Evolutionary conservation across 2,797 vertebrate species (phyloP), one percentile per base, ranked within the genome.

Genomic region (Poecile montanus): DNA sequence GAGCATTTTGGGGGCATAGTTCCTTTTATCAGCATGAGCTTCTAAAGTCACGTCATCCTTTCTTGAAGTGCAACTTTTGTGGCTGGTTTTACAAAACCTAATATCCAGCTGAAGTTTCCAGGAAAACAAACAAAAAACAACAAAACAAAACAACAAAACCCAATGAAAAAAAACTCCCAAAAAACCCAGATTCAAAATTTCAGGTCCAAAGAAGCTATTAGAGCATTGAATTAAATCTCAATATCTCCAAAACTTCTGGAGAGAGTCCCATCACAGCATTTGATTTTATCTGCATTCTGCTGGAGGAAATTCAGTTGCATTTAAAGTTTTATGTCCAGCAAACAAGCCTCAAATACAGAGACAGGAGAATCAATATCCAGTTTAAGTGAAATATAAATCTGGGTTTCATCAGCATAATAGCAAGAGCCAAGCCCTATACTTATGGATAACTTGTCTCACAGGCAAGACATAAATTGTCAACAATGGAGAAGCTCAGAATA

Each of bases 351-450:
- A 93, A 86, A 95, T 53, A 61, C 45, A 66, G 94, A 97, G 93
- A 88, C 73, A 94, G 94, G 45, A 95, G 72, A 95, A 96, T 97
- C 96, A 95, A 93, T 96, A 95, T 75, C 29, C 38, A 89, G 90
- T 94, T 95, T 94, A 94, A 95, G 91, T 88, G 93, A 97, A 97
- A 96, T 91, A 93, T 96, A 97, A 96, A 95, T 94, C 95, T 94
- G 75, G 62, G 82, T 94, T 95, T 89, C 94, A 93, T 96, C 85
- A 94, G 92, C 88, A 93, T 83, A 95, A 96, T 72, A 87, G 92
- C 78, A 91, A 93, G 94, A 96, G 85, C 77, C 94, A 95, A 86
- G 65, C 62, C 83, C 75, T 93, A 78, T 88, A 92, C 91, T 93
- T 95, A 92, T 36, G 67, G 93, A 91, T 96, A 92, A 94, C 81